Base-by-base conservation (phyloP, 1,140 invertebrate genomes). In the Chrysopa pallens region DNA sequence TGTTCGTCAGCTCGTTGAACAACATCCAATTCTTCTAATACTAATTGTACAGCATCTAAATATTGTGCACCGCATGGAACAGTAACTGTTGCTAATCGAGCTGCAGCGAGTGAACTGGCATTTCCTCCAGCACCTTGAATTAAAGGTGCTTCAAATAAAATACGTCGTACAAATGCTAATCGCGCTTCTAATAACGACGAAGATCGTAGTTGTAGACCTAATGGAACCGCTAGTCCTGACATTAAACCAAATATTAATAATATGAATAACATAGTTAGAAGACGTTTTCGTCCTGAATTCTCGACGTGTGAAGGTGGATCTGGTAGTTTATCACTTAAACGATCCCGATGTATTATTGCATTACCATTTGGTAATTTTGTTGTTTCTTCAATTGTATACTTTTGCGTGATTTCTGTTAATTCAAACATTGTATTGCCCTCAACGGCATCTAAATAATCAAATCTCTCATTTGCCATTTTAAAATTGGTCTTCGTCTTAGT, bases 71-170 rank as follows among this genome's bases (percentile, higher is more conserved):
- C 60, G 53, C 78, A 80, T 0, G 66, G 62, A 1, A 72, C 71
- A 38, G 73, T 73, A 4, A 72, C 72, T 1, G 73, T 74, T 75
- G 74, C 79, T 45, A 79, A 73, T 55, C 78, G 74, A 1, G 59
- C 57, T 0, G 59, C 59, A 14, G 60, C 55, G 23, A 59, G 50
- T 44, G 57, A 60, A 36, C 52, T 58, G 8, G 51, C 46, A 29
- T 51, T 55, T 13, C 47, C 40, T 15, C 53, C 57, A 28, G 35
- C 29, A 55, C 69, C 69, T 48, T 73, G 70, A 17, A 73, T 63
- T 6, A 73, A 49, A 4, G 70, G 70, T 11, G 67, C 63, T 49
- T 73, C 70, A 11, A 64, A 66, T 11, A 73, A 49, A 48, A 73
- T 61, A 39, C 70, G 63, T 12, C 63, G 55, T 9, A 73, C 70